These are phyloP conservation scores for Oriolus oriolus DNA, from an alignment of 2,113 vertebrate genomes.

Conservation along the genomic window DNA sequence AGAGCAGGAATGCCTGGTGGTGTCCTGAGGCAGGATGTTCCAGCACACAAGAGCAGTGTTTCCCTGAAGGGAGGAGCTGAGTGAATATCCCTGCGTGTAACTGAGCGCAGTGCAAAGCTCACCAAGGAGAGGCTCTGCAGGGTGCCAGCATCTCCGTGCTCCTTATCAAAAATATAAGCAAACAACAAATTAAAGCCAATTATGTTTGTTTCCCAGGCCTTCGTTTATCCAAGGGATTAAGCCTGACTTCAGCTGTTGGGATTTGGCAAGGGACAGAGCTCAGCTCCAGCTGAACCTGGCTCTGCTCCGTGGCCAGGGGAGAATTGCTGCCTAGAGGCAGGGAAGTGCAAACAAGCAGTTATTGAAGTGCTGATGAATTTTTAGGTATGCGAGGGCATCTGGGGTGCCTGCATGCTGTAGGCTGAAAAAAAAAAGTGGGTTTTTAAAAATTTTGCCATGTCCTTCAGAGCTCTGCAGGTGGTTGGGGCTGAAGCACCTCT, in stretches of 20 bases:
- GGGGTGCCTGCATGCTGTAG: background rate
- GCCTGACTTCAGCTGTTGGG: background rate
- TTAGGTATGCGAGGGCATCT: background rate
- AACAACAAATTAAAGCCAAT: background rate
- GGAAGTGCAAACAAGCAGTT: background rate
- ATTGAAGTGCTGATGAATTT: background rate
- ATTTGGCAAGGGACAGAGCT: background rate
- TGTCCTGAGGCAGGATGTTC: background rate
- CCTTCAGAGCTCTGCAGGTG: background rate
- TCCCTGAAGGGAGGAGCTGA: background rate
- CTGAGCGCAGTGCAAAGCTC: background rate
- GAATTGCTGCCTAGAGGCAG: background rate
- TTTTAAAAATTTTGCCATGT: background rate
- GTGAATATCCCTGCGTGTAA: background rate
- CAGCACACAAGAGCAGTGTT: background rate
- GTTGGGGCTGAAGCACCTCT: background rate
- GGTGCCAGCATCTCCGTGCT: background rate
- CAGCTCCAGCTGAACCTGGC: background rate
- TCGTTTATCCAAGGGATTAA: background rate
- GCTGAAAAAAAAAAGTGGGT: accelerated
- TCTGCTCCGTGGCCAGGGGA: background rate
- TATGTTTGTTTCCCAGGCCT: background rate
- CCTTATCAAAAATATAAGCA: background rate
- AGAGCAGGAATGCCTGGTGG: background rate
- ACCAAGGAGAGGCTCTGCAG: background rate